phyloP scores from a whole-genome alignment of 2,888 invertebrate genomes.

The Notocelia uddmanniana region DNA sequence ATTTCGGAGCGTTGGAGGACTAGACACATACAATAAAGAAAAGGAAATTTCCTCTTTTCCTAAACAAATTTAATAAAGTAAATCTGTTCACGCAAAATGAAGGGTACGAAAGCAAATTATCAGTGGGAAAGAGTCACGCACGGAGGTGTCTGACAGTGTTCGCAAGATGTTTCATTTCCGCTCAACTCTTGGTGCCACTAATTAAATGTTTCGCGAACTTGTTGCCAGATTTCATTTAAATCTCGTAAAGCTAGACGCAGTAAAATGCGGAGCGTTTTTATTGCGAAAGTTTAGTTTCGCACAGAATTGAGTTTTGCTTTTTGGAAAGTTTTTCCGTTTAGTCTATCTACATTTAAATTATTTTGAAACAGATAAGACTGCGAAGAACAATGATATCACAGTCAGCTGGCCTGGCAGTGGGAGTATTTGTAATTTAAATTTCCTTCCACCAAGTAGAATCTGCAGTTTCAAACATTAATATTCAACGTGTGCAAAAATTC shows the following conservation, averaged over 20 bases:
- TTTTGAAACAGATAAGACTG: slow-evolving; percentile 30
- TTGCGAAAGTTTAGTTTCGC: slow-evolving; percentile 68
- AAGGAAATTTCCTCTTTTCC: slow-evolving; percentile 56
- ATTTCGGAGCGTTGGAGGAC: slow-evolving; percentile 10
- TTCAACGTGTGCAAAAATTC: slow-evolving; percentile 44
- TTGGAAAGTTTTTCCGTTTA: slow-evolving; percentile 55
- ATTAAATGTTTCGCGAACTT: slow-evolving; percentile 77
- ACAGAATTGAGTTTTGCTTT: slow-evolving; percentile 57
- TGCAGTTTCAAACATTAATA: slow-evolving; percentile 37
- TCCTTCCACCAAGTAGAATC: slow-evolving; percentile 21
- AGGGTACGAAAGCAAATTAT: slow-evolving; percentile 50
- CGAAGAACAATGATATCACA: slow-evolving; percentile 28
- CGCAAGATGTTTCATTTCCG: slow-evolving; percentile 72
- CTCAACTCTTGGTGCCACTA: slow-evolving; percentile 63
- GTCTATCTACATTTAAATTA: slow-evolving; percentile 44
- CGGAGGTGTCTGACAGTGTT: slow-evolving; percentile 58
- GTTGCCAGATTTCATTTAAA: slow-evolving; percentile 74
- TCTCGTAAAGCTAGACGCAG: slow-evolving; percentile 64
- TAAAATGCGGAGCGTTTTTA: slow-evolving; percentile 70
- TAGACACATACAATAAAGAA: slow-evolving; percentile 50
- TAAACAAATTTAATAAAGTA: slow-evolving; percentile 64
- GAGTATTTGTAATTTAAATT: slow-evolving; percentile 45
- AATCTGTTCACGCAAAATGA: slow-evolving; percentile 55
- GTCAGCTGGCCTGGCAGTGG: slow-evolving; percentile 17
- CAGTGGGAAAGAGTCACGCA: slow-evolving; percentile 56